phyloP scores from a whole-genome alignment of 1,140 invertebrate species.

The Megalonaias nervosa region DNA sequence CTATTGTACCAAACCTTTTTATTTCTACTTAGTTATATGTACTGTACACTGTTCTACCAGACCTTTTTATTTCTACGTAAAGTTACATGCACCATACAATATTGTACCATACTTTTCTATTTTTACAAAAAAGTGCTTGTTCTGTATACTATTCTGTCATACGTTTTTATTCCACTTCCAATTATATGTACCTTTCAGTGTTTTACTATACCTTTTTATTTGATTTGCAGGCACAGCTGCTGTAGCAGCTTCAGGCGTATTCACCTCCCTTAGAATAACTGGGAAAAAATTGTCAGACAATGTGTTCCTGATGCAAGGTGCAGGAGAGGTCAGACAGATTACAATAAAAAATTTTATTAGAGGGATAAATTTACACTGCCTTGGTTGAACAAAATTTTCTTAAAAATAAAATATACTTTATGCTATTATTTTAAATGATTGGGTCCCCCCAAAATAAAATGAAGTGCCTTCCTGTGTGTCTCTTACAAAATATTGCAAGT shows the following conservation, averaged over 20 bases:
- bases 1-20: too few species aligned
- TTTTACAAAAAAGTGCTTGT: not conserved
- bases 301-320: conserved; percentile 70
- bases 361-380: not conserved
- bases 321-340: conserved; percentile 66
- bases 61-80: too few species aligned
- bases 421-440: too few species aligned
- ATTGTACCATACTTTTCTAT: too few species aligned
- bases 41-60: too few species aligned
- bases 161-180: not conserved
- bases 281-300: conserved; percentile 64
- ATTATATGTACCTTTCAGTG: not conserved
- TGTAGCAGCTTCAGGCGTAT: conserved; percentile 69
- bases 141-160: not conserved
- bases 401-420: too few species aligned
- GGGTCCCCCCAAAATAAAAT: too few species aligned
- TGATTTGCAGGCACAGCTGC: conserved; percentile 66
- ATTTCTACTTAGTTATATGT: too few species aligned
- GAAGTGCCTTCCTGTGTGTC: too few species aligned
- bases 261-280: conserved; percentile 64
- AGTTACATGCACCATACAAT: too few species aligned
- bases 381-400: not conserved
- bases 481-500: too few species aligned
- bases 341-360: not conserved
- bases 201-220: not conserved